Percentiles rank a stretch among this genome's conserved stretches.
These are phyloP conservation scores for Andrena cerasifolii DNA, from an alignment of 1,140 invertebrate genomes.

Conservation along the genomic window DNA sequence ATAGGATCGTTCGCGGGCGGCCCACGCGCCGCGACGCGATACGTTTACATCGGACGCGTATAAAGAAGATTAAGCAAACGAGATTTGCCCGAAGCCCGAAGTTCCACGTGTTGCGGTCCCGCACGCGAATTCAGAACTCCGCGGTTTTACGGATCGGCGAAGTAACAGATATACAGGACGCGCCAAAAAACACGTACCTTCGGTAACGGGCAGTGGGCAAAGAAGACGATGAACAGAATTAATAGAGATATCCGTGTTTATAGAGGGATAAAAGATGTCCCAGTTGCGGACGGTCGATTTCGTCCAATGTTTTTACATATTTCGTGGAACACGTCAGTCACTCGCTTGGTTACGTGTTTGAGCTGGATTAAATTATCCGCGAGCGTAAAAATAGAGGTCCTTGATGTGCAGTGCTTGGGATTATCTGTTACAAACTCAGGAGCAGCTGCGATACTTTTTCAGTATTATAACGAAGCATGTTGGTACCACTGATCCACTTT, in stretches of 20 bases:
- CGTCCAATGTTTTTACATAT: too few species aligned
- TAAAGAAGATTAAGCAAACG: constrained; percentile 67
- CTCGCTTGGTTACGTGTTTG: neutral
- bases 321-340: too few species aligned
- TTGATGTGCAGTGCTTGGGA: neutral
- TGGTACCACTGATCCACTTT: too few species aligned
- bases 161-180: too few species aligned
- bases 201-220: too few species aligned
- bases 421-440: too few species aligned
- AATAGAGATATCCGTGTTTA: too few species aligned
- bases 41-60: constrained; percentile 32
- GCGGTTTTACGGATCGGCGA: neutral
- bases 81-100: constrained; percentile 67
- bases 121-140: constrained; percentile 1
- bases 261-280: too few species aligned
- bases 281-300: too few species aligned
- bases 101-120: constrained; percentile 57
- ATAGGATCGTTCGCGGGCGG: neutral
- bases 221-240: too few species aligned
- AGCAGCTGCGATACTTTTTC: too few species aligned
- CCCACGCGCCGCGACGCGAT: constrained; percentile 28
- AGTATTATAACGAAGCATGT: too few species aligned
- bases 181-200: neutral
- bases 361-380: neutral
- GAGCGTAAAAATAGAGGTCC: neutral